Conservation (phyloP, 2,113 vertebrate genomes). For the Lynx canadensis region DNA sequence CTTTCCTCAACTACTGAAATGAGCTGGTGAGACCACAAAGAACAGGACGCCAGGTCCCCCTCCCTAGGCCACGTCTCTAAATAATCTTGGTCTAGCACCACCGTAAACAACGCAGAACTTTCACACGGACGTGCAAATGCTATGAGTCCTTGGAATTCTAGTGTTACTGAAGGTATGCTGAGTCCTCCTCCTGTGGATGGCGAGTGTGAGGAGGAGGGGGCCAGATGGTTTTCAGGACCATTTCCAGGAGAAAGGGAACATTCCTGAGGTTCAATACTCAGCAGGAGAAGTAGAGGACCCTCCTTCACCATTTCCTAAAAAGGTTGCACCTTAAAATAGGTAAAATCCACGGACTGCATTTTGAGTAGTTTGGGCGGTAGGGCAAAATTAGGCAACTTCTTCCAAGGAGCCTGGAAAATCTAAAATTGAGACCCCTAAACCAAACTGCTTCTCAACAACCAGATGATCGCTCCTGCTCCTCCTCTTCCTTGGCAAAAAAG, state of each 20-base stretch:
- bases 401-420: slow-evolving; percentile 34
- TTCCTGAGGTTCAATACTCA: slow-evolving; percentile 76
- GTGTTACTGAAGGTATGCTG: slow-evolving; percentile 71
- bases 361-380: slow-evolving; percentile 44
- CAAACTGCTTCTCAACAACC: slow-evolving; percentile 67
- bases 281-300: slow-evolving; percentile 73
- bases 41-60: slow-evolving; percentile 63
- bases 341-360: slow-evolving; percentile 60
- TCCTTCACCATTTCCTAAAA: slow-evolving; percentile 69
- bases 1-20: slow-evolving; percentile 64
- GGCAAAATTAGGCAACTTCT: slow-evolving; percentile 61
- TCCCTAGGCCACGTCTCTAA: slow-evolving; percentile 32
- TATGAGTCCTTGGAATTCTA: slow-evolving; percentile 77
- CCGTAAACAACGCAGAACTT: slow-evolving; percentile 78
- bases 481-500: slow-evolving; percentile 91
- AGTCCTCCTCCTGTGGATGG: slow-evolving; percentile 57
- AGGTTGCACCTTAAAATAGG: slow-evolving; percentile 57
- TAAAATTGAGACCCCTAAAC: neutral
- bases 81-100: slow-evolving; percentile 81
- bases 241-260: slow-evolving; percentile 72
- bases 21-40: slow-evolving; percentile 67
- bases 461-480: slow-evolving; percentile 83
- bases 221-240: slow-evolving; percentile 22
- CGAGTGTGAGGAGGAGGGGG: neutral
- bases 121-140: slow-evolving; percentile 81